Base-by-base conservation (phyloP, 2,113 vertebrate genomes). In the Agelaius tricolor region DNA sequence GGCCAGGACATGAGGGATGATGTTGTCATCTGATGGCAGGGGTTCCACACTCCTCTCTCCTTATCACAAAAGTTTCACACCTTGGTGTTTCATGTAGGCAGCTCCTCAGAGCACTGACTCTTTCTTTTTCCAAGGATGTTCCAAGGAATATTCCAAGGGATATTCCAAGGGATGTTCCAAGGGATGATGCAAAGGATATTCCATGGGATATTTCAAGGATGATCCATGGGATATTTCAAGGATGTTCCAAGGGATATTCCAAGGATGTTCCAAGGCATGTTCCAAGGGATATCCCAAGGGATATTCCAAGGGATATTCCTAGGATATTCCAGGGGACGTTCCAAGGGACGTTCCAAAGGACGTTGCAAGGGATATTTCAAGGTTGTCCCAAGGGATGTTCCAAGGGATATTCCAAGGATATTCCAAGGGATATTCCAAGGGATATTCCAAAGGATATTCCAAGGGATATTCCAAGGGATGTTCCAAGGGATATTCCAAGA, bases 341-440 rank as follows among this genome's bases (percentile, higher is more conserved):
- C 9, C 33, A n/a, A 57, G 6, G 55, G 55, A 33, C 22, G 3
- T 58, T n/a, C 52, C 27, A 17, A 54, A 15, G 26, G 51, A 54
- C 7, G 1, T 28, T 2, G 26, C 51, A 27, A 52, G 51, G 19
- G 20, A 10, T 4, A n/a, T n/a, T n/a, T n/a, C n/a, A n/a, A n/a
- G n/a, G n/a, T n/a, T n/a, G 1, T 57, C 10, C 54, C 13, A 58
- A 23, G 13, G 33, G 6, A 23, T 7, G 1, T n/a, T 5, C 33
- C 33, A n/a, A 58, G 14, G 33, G 4, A n/a, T 7, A 0, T 55
- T 2, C 30, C 28, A 31, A 31, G 11, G 52, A 6, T 22, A 1
- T 33, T 33, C 20, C 31, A n/a, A 15, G 20, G 8, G 33, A 10
- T 5, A 2, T 58, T 6, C 20, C 33, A n/a, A 10, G 6, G 21